These are phyloP conservation scores for Caloenas nicobarica DNA, from an alignment of 2,113 vertebrate genomes.

Conservation along the genomic window DNA sequence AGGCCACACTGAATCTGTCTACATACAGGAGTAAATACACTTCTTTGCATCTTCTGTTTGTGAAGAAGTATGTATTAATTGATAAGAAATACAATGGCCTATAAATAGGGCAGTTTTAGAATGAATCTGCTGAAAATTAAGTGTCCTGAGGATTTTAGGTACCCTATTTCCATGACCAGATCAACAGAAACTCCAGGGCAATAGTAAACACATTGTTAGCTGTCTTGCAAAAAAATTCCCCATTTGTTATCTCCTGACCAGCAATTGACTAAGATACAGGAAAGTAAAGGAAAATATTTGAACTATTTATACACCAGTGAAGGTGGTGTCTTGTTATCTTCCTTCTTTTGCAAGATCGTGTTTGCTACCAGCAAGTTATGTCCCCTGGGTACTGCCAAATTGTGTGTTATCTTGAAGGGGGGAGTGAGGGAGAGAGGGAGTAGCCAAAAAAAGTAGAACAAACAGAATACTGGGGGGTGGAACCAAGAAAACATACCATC, in stretches of 20 bases:
- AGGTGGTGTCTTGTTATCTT: not conserved
- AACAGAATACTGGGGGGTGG: not conserved
- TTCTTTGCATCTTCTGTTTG: not conserved
- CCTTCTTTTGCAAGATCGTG: not conserved
- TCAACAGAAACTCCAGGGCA: not conserved
- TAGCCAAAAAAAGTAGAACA: not conserved
- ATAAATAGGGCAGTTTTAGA: not conserved
- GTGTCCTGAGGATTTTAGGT: not conserved
- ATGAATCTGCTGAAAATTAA: not conserved
- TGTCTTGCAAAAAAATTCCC: not conserved
- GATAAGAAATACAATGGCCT: not conserved
- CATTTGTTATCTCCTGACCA: not conserved
- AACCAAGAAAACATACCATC: not conserved
- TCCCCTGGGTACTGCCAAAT: not conserved
- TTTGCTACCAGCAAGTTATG: not conserved
- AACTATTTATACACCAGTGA: not conserved
- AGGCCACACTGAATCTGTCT: not conserved
- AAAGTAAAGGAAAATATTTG: not conserved
- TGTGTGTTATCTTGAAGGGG: not conserved
- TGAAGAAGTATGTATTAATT: not conserved
- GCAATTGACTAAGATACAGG: not conserved
- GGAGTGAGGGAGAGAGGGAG: not conserved
- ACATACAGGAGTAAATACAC: not conserved
- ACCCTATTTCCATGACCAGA: not conserved
- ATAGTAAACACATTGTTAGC: not conserved